phyloP scores from a whole-genome alignment of 2,113 vertebrate genomes.

The Cebidichthys violaceus region DNA sequence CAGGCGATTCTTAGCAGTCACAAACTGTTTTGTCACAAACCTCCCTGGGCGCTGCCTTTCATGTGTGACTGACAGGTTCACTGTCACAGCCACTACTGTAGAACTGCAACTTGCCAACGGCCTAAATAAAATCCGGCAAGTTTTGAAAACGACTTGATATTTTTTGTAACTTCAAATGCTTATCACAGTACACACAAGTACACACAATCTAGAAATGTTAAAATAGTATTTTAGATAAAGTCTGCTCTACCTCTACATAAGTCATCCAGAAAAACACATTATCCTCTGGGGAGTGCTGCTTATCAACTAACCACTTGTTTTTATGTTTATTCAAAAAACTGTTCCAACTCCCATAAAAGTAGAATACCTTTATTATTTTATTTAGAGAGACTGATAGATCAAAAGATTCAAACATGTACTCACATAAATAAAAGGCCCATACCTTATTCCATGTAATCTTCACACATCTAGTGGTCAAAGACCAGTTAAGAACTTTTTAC shows the following conservation, averaged over 20 bases:
- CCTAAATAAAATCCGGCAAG: background rate
- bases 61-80: constrained; percentile 29
- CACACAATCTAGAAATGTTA: background rate
- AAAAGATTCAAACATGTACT: background rate
- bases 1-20: constrained; percentile 10
- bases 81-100: constrained; percentile 12
- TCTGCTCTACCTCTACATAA: background rate
- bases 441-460: constrained; percentile 21
- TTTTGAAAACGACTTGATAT: background rate
- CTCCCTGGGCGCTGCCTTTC: background rate
- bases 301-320: background rate
- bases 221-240: background rate
- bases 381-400: background rate
- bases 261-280: background rate
- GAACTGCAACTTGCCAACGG: constrained; percentile 3
- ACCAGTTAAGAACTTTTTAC: constrained; percentile 15
- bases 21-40: constrained; percentile 18
- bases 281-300: background rate
- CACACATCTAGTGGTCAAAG: constrained; percentile 20
- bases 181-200: too few species aligned
- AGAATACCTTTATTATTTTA: background rate
- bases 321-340: background rate
- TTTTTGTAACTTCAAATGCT: background rate
- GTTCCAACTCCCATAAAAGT: background rate
- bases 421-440: constrained; percentile 11